Conservation (phyloP, 2,888 invertebrate species). For the Limnephilus lunatus region DNA sequence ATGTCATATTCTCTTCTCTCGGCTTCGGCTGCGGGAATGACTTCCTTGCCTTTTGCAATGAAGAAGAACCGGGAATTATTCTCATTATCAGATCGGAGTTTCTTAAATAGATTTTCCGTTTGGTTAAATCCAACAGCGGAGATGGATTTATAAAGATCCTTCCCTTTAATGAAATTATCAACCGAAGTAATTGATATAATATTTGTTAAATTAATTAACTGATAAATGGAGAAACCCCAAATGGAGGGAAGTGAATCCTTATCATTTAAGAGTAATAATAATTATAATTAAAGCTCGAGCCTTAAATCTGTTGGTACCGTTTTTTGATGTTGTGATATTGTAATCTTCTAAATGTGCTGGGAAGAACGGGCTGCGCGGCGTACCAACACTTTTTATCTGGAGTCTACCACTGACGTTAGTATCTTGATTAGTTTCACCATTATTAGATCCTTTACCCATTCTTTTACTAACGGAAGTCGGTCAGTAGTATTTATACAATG, state of each 20-base stretch:
- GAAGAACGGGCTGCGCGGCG: neutral
- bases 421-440: too few relatives aligned
- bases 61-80: slow-evolving; percentile 21
- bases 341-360: neutral
- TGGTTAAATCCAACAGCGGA: neutral
- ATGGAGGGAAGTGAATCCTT: neutral
- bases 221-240: neutral
- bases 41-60: slow-evolving; percentile 1
- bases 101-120: slow-evolving; percentile 38
- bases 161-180: slow-evolving; percentile 24
- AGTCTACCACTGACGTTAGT: neutral
- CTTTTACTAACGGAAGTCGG: too few relatives aligned
- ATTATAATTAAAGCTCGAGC: neutral
- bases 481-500: too few relatives aligned
- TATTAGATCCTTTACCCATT: too few relatives aligned
- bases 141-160: slow-evolving; percentile 24
- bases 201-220: slow-evolving; percentile 2
- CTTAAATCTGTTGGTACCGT: neutral
- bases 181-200: slow-evolving; percentile 21
- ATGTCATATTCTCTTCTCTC: slow-evolving; percentile 27
- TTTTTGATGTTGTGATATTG: neutral
- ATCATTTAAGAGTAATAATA: slow-evolving; percentile 2
- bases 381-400: neutral
- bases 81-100: slow-evolving; percentile 47
- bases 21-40: neutral